phyloP scores from a whole-genome alignment of 2,113 vertebrate genomes.

The Craseonycteris thonglongyai region DNA sequence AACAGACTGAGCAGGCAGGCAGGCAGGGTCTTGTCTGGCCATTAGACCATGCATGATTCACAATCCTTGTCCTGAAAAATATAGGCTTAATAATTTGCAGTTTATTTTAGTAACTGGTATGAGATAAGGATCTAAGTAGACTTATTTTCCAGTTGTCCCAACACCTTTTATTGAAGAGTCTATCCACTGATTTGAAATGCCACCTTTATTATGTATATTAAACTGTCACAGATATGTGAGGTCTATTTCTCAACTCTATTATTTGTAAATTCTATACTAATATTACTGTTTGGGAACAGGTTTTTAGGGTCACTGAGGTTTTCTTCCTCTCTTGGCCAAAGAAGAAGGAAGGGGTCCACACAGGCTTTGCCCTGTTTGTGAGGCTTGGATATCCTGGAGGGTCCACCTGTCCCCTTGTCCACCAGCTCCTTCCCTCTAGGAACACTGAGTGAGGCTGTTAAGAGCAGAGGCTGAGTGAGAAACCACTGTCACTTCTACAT shows the following conservation, averaged over 20 bases:
- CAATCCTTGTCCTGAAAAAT: not conserved
- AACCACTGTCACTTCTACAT: not conserved
- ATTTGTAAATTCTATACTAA: not conserved
- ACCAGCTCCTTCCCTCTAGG: not conserved
- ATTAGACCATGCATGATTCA: not conserved
- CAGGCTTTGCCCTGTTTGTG: not conserved
- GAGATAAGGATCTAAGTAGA: not conserved
- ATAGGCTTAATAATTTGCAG: not conserved
- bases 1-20: not conserved
- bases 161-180: not conserved
- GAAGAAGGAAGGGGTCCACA: not conserved
- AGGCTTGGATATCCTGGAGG: not conserved
- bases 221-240: not conserved
- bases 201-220: not conserved
- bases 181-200: not conserved
- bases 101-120: slow-evolving; percentile 1
- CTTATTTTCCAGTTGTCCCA: not conserved
- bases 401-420: not conserved
- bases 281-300: not conserved
- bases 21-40: not conserved
- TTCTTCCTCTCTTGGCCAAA: slow-evolving; percentile 6
- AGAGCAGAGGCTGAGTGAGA: not conserved
- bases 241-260: not conserved
- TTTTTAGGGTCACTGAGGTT: not conserved
- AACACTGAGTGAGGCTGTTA: not conserved